Evolutionary conservation across 2,888 invertebrate species (phyloP).

Genomic region (Trichogramma evanescens): DNA sequence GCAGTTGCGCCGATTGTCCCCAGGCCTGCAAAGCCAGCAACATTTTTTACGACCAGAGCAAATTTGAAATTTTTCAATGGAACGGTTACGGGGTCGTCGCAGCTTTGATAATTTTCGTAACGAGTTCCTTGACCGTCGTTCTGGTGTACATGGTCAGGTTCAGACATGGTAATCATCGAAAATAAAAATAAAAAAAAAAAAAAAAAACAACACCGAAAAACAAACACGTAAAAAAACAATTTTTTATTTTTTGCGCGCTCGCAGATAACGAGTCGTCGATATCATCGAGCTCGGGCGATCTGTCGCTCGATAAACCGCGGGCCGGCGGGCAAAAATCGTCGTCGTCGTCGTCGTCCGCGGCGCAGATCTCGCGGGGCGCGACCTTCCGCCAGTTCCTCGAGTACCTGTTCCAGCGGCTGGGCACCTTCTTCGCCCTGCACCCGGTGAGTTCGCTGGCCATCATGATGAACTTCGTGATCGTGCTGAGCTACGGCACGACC

Average conservation of each 20-base stretch:
- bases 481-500: constrained; percentile 61
- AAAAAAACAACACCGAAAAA: too few species aligned
- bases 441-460: constrained; percentile 60
- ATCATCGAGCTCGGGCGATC: background rate
- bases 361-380: constrained; percentile 1
- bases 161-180: too few species aligned
- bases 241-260: too few species aligned
- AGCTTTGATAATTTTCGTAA: constrained; percentile 53
- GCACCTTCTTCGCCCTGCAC: constrained; percentile 60
- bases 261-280: too few species aligned
- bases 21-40: constrained; percentile 52
- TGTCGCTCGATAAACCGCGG: background rate
- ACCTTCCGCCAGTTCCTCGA: constrained; percentile 38
- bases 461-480: constrained; percentile 56
- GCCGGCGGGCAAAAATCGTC: too few species aligned
- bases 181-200: too few species aligned
- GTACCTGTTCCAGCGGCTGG: constrained; percentile 46
- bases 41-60: constrained; percentile 44
- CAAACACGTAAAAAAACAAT: too few species aligned
- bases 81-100: constrained; percentile 61
- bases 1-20: constrained; percentile 73
- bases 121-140: constrained; percentile 34
- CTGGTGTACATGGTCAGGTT: too few species aligned
- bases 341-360: background rate
- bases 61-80: constrained; percentile 56